Conservation (phyloP, 2,888 invertebrate genomes). For the Limenitis camilla region DNA sequence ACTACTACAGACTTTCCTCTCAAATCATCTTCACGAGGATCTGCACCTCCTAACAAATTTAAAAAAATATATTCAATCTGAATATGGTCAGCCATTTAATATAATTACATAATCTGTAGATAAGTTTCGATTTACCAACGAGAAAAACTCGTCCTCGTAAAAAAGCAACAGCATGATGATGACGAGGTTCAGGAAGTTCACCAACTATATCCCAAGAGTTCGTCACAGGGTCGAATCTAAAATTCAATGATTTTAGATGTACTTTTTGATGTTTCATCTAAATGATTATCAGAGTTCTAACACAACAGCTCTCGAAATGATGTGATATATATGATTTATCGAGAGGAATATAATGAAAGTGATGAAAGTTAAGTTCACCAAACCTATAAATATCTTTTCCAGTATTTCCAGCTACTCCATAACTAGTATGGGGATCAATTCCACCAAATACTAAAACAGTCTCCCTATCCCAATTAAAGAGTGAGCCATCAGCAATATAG, state of each 20-base stretch:
- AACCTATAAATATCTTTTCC: conserved; percentile 76
- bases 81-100: neutral
- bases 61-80: neutral
- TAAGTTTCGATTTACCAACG: conserved; percentile 69
- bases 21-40: conserved; percentile 75
- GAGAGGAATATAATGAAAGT: too few species aligned
- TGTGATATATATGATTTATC: too few species aligned
- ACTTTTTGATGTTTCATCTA: too few species aligned
- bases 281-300: too few species aligned
- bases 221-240: conserved; percentile 72
- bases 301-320: too few species aligned
- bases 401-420: conserved; percentile 71
- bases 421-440: conserved; percentile 76
- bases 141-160: conserved; percentile 78
- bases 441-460: conserved; percentile 81
- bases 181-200: conserved; percentile 80
- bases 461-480: conserved; percentile 75
- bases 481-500: conserved; percentile 65
- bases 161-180: conserved; percentile 79
- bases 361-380: too few species aligned
- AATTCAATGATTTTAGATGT: neutral
- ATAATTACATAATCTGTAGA: too few species aligned
- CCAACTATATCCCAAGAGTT: conserved; percentile 80
- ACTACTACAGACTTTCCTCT: conserved; percentile 74
- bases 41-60: conserved; percentile 75